Evolutionary conservation across 2,888 invertebrate genomes (phyloP).

Genomic region (Eupithecia abbreviata): DNA sequence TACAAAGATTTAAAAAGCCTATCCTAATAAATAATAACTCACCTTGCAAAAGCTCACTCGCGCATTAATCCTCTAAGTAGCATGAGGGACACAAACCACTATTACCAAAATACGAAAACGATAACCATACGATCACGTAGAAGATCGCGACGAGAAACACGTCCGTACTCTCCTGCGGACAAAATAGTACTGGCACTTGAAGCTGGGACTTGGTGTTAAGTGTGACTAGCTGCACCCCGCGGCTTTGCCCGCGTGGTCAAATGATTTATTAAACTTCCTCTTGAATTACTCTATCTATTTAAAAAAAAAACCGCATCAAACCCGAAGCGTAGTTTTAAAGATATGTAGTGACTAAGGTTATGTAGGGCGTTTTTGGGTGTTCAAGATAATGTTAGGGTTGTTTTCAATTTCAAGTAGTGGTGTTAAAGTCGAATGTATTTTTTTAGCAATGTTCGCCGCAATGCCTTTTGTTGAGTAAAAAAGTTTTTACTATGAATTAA

Average conservation of each 20-base stretch:
- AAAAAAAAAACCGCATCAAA: too few species aligned
- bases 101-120: slow-evolving; percentile 7
- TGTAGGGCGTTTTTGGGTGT: neutral
- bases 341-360: neutral
- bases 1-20: neutral
- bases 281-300: too few species aligned
- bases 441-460: too few species aligned
- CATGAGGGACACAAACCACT: slow-evolving; percentile 24
- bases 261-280: too few species aligned
- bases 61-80: slow-evolving; percentile 24
- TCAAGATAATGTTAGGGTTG: neutral
- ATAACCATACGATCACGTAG: slow-evolving; percentile 22
- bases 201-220: neutral
- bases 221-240: too few species aligned
- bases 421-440: too few species aligned
- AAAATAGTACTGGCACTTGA: slow-evolving; percentile 16
- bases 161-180: slow-evolving; percentile 17
- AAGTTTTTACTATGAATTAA: too few species aligned
- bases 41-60: slow-evolving; percentile 21
- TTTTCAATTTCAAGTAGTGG: too few species aligned
- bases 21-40: neutral
- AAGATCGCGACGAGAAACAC: slow-evolving; percentile 9
- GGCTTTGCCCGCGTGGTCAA: too few species aligned
- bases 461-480: too few species aligned
- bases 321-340: too few species aligned